These are phyloP conservation scores for Eospalax fontanierii DNA, from an alignment of 2,797 vertebrate species.

Conservation along the genomic window DNA sequence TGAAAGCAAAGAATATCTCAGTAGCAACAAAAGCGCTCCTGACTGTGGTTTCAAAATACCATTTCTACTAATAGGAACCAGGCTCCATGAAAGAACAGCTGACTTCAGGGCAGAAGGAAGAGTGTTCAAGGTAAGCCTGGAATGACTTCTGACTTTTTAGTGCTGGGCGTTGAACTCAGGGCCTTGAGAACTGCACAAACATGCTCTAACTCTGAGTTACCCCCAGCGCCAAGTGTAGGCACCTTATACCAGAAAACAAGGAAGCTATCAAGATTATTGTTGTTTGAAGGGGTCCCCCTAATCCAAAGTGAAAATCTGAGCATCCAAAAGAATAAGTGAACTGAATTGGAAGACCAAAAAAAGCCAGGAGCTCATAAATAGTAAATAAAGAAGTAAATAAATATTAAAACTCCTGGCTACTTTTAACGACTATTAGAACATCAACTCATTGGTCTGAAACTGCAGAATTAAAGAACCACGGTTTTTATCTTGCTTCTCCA, in stretches of 20 bases:
- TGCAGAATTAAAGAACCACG: background rate
- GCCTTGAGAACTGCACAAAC: background rate
- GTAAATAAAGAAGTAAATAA: background rate
- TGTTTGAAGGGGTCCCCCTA: background rate
- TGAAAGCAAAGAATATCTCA: background rate
- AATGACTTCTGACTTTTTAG: background rate
- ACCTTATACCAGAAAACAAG: background rate
- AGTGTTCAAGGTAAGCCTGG: background rate
- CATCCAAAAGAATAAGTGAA: background rate
- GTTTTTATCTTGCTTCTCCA: background rate
- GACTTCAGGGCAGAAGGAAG: background rate
- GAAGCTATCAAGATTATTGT: background rate
- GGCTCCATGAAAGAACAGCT: background rate
- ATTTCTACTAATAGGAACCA: background rate
- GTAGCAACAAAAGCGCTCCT: no score
- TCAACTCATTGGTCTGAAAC: background rate
- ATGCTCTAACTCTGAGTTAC: background rate
- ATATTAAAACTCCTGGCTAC: background rate
- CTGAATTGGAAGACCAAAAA: conserved; percentile 26
- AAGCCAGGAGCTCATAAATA: no score
- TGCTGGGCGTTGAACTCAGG: background rate
- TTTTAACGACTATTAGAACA: background rate
- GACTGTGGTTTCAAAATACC: background rate
- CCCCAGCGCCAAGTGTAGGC: no score
- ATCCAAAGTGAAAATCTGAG: background rate